Conservation (phyloP, 1,140 invertebrate genomes). For the Zaprionus africanus region DNA sequence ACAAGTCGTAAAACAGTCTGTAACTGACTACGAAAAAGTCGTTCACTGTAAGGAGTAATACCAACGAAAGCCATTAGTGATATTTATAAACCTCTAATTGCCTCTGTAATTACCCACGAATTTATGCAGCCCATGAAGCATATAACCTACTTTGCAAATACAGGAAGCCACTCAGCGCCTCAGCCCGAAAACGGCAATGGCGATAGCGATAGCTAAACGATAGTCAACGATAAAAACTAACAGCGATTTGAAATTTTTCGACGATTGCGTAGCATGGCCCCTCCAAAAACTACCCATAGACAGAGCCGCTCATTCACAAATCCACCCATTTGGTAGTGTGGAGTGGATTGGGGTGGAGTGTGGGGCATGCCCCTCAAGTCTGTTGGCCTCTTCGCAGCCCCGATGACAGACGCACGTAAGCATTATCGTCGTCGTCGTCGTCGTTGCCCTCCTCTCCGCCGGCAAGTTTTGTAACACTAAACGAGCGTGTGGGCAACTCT, state of each 20-base stretch:
- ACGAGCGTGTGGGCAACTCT: conserved; percentile 71
- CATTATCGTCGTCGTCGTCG: conserved; percentile 46
- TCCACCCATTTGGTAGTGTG: conserved; percentile 22
- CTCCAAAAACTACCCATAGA: conserved; percentile 3
- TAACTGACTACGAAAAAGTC: conserved; percentile 24
- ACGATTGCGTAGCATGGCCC: conserved; percentile 68
- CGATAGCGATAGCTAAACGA: conserved; percentile 35
- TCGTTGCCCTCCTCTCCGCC: conserved; percentile 19
- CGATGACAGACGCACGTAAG: conserved; percentile 69
- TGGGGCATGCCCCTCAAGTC: conserved; percentile 13
- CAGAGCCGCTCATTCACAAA: conserved; percentile 4
- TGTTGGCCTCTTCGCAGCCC: conserved; percentile 21
- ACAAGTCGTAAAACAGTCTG: neutral
- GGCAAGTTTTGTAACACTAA: conserved; percentile 66
- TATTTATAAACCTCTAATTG: conserved; percentile 75
- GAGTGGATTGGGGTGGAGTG: conserved; percentile 4
- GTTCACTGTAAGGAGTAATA: conserved; percentile 19
- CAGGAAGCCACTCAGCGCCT: conserved; percentile 52
- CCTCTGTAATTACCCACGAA: conserved; percentile 64
- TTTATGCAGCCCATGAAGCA: conserved; percentile 51
- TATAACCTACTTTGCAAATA: conserved; percentile 59
- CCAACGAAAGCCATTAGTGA: conserved; percentile 62
- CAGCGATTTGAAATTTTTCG: conserved; percentile 65
- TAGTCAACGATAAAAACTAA: conserved; percentile 36
- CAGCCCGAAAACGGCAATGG: conserved; percentile 61